These are phyloP conservation scores for Iselma pallidipennis DNA, from an alignment of 2,888 invertebrate species.

Conservation along the genomic window DNA sequence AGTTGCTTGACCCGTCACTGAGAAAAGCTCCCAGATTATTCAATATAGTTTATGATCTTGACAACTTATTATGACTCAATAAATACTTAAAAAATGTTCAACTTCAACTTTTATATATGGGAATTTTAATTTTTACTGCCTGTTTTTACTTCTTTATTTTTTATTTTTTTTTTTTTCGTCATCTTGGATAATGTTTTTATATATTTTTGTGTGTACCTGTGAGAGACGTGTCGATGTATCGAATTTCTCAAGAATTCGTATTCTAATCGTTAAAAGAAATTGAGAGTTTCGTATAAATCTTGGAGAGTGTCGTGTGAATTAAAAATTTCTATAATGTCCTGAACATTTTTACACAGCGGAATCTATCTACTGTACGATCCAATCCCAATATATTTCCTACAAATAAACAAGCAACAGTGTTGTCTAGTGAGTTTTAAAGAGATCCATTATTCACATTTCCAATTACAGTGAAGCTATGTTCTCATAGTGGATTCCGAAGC, in stretches of 20 bases:
- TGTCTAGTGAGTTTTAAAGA: too few relatives aligned
- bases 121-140: slow-evolving; percentile 50
- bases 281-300: not conserved
- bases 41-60: slow-evolving; percentile 53
- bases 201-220: too few relatives aligned
- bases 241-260: not conserved
- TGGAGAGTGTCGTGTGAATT: not conserved
- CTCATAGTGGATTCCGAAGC: too few relatives aligned
- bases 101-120: slow-evolving; percentile 46
- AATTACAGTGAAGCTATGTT: too few relatives aligned
- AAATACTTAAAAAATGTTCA: slow-evolving; percentile 52
- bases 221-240: not conserved
- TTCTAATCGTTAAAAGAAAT: not conserved
- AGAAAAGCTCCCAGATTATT: slow-evolving; percentile 51
- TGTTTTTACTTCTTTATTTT: slow-evolving; percentile 27
- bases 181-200: too few relatives aligned
- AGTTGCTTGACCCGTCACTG: slow-evolving; percentile 44
- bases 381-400: too few relatives aligned
- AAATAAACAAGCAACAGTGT: too few relatives aligned
- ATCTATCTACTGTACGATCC: too few relatives aligned
- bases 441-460: too few relatives aligned
- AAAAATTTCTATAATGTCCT: too few relatives aligned
- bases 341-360: too few relatives aligned
- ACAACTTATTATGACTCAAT: slow-evolving; percentile 56
- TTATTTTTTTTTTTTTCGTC: slow-evolving; percentile 1